Base-by-base conservation (phyloP, 2,888 invertebrate genomes). In the Helleia helle region DNA sequence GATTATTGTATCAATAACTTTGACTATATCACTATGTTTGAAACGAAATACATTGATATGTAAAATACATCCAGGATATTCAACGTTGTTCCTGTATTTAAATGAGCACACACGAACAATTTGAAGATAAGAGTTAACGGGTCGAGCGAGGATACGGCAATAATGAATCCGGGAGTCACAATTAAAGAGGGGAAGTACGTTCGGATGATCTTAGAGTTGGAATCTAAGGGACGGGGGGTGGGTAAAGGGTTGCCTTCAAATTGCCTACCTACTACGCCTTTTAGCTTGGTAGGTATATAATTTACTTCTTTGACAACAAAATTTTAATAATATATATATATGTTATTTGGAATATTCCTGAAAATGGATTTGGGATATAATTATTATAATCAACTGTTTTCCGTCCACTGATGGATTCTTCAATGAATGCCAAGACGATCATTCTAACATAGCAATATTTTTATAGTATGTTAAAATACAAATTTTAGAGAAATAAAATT, bases 111-210 rank as follows among this genome's bases (percentile, higher is more conserved):
- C 50, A 52, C 44, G 49, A 50, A 62, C 56, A 51, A 52, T 58
- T 59, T 57, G 70, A 74, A 81, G 81, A 83, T 83, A 81, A 83
- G 72, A 59, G 51, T 46, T 54, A 66, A 72, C 70, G 75, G 76
- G 74, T 71, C 62, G 68, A 60, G 54, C 68, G 72, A 76, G 77
- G 77, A 76, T 73, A 72, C 70, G 64, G 69, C 66, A 66, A 71
- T 83, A 83, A 84, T 81, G 80, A 81, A 68, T 70, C 76, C 71
- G 77, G 71, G 73, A 67, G 64, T 71, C 73, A 75, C 83, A 81
- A 83, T 84, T 83, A 81, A 64, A 73, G 59, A 71, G 80, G 81
- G 80, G 79, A 81, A 77, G 77, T 80, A 64, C 70, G 80, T 71
- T 55, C 67, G 64, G 70, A 63, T 67, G 79, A 83, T 84, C 84